These are phyloP conservation scores for Pinna nobilis DNA, from an alignment of 1,140 invertebrate species.

Conservation along the genomic window DNA sequence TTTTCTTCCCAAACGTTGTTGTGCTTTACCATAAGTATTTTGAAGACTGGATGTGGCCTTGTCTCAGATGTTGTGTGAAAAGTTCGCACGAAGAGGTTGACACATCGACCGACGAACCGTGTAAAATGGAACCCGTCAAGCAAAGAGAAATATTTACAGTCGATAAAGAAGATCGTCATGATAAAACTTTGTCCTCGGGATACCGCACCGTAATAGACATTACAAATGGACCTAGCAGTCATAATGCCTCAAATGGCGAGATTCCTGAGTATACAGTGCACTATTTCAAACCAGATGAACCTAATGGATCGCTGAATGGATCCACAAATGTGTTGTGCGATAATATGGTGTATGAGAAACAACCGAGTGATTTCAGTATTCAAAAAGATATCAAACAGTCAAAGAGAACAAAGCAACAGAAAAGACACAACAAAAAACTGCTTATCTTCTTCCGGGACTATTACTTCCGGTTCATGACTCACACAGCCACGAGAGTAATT, in stretches of 20 bases:
- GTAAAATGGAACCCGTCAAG: not conserved
- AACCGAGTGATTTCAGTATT: not conserved
- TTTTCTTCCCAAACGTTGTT: slow-evolving; percentile 56
- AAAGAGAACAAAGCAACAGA: slow-evolving; percentile 14
- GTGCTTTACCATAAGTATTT: slow-evolving; percentile 38
- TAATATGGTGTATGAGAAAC: not conserved
- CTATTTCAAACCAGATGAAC: not conserved
- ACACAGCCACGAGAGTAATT: slow-evolving; percentile 44
- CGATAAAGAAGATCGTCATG: not conserved
- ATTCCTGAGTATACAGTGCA: too few species aligned
- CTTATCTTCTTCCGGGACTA: slow-evolving; percentile 50
- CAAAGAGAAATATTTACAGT: too few species aligned
- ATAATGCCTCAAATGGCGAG: not conserved
- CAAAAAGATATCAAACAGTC: not conserved
- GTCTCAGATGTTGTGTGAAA: slow-evolving; percentile 13
- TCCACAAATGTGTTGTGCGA: too few species aligned
- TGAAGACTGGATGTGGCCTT: slow-evolving; percentile 36
- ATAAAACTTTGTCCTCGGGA: not conserved
- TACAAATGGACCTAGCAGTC: not conserved
- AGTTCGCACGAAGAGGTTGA: not conserved
- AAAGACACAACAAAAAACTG: too few species aligned
- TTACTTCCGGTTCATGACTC: slow-evolving; percentile 43
- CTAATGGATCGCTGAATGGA: not conserved
- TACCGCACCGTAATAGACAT: not conserved
- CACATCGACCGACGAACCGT: not conserved